A percentile compares a stretch with the other conserved stretches of the same genome.
These are phyloP conservation scores for Eretmochelys imbricata DNA, from an alignment of 2,113 vertebrate species.

Conservation along the genomic window DNA sequence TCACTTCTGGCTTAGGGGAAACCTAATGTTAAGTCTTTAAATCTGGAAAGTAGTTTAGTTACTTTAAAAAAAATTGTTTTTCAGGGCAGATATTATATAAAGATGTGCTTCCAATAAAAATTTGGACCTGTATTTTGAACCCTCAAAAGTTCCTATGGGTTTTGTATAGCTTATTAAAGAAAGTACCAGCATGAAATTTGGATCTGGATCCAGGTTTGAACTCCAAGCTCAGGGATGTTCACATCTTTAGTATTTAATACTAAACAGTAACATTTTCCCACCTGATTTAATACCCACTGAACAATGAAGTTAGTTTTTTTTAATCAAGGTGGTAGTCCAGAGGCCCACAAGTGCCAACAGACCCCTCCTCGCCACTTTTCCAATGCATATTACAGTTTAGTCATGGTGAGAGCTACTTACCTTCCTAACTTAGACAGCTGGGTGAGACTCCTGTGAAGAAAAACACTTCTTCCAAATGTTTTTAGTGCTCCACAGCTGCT, in stretches of 20 bases:
- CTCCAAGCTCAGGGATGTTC: background rate
- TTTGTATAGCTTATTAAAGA: background rate
- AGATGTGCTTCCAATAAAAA: background rate
- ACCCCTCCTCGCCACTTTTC: background rate
- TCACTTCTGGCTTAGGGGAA: background rate
- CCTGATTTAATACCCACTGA: background rate
- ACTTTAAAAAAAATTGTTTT: background rate
- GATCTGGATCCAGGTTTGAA: background rate
- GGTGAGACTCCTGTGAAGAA: background rate
- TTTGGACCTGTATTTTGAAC: background rate
- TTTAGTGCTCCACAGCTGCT: background rate
- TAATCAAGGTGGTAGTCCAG: background rate
- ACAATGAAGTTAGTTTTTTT: slow-evolving; percentile 9
- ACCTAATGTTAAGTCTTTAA: background rate
- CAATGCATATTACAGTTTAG: background rate
- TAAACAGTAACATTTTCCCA: background rate
- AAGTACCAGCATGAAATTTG: background rate
- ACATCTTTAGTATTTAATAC: background rate
- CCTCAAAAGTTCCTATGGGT: background rate
- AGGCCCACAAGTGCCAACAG: slow-evolving; percentile 61
- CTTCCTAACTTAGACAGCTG: background rate
- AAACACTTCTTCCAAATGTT: accelerated
- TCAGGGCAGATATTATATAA: background rate
- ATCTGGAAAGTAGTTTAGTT: no score
- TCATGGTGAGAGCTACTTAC: background rate